A percentile compares a stretch with the other conserved stretches of the same genome.
Conservation (phyloP, 2,113 vertebrate species). For the Microcebus ravelobensis region DNA sequence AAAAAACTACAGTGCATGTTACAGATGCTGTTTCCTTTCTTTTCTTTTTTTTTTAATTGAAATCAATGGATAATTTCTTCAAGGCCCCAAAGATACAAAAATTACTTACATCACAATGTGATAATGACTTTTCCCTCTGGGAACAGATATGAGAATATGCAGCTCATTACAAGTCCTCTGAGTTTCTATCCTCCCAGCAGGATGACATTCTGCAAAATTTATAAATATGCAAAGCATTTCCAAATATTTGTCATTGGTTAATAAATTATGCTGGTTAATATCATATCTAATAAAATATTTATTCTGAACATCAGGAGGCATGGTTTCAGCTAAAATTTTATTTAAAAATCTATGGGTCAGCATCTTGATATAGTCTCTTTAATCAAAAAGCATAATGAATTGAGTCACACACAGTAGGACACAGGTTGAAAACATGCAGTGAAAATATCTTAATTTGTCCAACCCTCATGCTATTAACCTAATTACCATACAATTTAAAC, state of each 20-base stretch:
- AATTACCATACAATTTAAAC: conserved; percentile 63
- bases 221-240: conserved; percentile 53
- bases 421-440: conserved; percentile 52
- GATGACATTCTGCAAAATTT: conserved; percentile 7
- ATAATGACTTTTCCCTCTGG: background rate
- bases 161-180: conserved; percentile 40
- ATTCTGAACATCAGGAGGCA: conserved; percentile 49
- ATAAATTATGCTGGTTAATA: conserved; percentile 75
- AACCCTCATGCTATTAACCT: conserved; percentile 9
- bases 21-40: background rate
- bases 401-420: background rate
- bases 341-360: conserved; percentile 59
- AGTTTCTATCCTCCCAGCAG: conserved; percentile 38
- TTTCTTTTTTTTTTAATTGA: background rate
- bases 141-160: background rate
- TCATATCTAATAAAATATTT: conserved; percentile 69
- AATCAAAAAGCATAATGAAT: conserved; percentile 66
- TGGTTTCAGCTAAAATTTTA: background rate
- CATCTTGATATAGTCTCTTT: conserved; percentile 63
- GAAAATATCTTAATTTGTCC: conserved; percentile 56
- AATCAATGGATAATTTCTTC: background rate
- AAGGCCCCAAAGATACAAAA: background rate
- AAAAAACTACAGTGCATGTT: background rate
- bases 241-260: conserved; percentile 61
- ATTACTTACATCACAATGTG: background rate